These are phyloP conservation scores for Orussus abietinus DNA, from an alignment of 1,140 invertebrate species.

Conservation along the genomic window DNA sequence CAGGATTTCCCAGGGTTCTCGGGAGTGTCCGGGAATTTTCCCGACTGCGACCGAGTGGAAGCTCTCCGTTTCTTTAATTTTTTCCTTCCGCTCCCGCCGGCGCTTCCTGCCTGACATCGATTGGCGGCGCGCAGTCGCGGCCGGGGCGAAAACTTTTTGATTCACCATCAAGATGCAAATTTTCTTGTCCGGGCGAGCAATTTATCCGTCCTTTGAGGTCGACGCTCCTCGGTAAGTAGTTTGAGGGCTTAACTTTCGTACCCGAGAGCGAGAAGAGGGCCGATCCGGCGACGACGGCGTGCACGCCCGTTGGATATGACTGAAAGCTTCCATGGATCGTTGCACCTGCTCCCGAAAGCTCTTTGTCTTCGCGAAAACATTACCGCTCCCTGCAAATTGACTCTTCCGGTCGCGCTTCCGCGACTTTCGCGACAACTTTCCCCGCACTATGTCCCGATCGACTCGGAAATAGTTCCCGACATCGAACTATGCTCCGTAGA, in stretches of 20 bases:
- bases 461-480: no score
- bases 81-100: background rate
- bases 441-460: no score
- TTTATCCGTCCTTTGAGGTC: conserved; percentile 35
- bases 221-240: conserved; percentile 28
- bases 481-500: no score
- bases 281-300: background rate
- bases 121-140: conserved; percentile 22
- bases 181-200: conserved; percentile 35
- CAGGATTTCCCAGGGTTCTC: no score
- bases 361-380: no score
- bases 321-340: no score
- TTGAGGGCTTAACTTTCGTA: conserved; percentile 9
- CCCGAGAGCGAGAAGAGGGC: background rate
- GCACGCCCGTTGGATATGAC: background rate
- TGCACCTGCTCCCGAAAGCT: no score
- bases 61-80: background rate
- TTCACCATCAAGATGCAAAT: conserved; percentile 47
- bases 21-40: no score
- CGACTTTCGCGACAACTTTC: no score
- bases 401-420: no score
- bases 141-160: conserved; percentile 37
- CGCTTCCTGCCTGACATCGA: conserved; percentile 18
- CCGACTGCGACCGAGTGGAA: no score
- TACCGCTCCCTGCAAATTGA: no score